Percentiles rank a stretch among this genome's conserved stretches.
phyloP scores from a whole-genome alignment of 2,797 vertebrate species.

The Propithecus deckenii region DNA sequence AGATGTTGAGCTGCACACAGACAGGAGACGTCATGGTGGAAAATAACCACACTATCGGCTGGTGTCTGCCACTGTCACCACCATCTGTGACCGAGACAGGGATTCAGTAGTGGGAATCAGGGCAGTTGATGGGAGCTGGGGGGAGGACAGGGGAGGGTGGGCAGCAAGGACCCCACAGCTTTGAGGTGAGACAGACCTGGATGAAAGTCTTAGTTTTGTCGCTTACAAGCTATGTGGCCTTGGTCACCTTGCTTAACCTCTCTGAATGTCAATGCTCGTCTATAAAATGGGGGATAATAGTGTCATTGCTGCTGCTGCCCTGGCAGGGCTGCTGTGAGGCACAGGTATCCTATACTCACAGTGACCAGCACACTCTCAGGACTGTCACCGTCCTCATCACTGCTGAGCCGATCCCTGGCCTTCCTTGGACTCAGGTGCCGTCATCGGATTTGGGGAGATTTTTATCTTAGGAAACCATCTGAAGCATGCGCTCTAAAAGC shows the following conservation, averaged over 20 bases:
- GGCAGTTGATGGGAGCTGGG: not conserved
- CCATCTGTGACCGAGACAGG: not conserved
- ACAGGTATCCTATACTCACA: rapidly evolving
- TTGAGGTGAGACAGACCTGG: not conserved
- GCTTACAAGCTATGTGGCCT: not conserved
- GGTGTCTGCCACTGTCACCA: not conserved
- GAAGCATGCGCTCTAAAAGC: not conserved
- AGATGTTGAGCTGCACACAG: not conserved
- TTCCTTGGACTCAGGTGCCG: not conserved
- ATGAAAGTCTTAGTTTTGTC: not conserved
- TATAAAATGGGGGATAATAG: not conserved
- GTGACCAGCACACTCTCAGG: not conserved
- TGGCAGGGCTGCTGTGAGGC: not conserved
- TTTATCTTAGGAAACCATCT: not conserved
- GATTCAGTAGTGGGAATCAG: not conserved
- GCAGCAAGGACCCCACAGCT: not conserved
- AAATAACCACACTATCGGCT: not conserved
- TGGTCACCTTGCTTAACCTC: not conserved
- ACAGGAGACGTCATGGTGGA: not conserved
- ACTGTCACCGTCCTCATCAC: rapidly evolving
- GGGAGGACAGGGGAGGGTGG: not conserved
- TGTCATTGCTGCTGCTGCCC: rapidly evolving
- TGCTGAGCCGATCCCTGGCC: not conserved
- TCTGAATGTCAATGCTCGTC: not conserved
- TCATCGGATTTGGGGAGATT: not conserved